A percentile compares a stretch with the other conserved stretches of the same genome.
Evolutionary conservation across 1,140 invertebrate genomes (phyloP).

Genomic region (Drepana arcuata): DNA sequence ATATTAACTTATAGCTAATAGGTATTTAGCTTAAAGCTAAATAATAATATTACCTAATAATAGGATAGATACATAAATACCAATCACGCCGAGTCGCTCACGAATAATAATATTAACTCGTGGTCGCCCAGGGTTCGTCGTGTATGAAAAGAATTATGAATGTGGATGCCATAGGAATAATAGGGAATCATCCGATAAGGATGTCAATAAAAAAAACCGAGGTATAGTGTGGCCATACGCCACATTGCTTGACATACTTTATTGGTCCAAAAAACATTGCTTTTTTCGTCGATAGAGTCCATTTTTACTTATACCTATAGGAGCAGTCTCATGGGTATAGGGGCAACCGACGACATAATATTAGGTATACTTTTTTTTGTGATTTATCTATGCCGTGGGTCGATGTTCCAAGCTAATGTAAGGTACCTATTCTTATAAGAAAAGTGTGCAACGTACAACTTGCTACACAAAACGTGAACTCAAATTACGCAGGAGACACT

Average conservation of each 20-base stretch:
- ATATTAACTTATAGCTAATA: no score
- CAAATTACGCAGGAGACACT: constrained; percentile 40
- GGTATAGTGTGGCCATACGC: constrained; percentile 38
- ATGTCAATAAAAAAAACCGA: constrained; percentile 21
- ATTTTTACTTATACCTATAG: constrained; percentile 43
- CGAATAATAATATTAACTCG: no score
- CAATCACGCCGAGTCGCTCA: no score
- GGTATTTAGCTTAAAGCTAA: no score
- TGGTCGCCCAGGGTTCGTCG: no score
- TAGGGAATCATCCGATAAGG: neutral
- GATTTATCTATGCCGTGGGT: constrained; percentile 51
- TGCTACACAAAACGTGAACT: constrained; percentile 49
- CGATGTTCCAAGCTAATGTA: constrained; percentile 40
- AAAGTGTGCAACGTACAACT: constrained; percentile 65
- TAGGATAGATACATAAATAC: no score
- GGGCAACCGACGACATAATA: constrained; percentile 42
- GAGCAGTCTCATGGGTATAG: constrained; percentile 56
- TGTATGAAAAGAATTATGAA: no score
- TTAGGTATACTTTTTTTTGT: constrained; percentile 42
- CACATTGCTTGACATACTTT: constrained; percentile 56
- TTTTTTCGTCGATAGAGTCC: constrained; percentile 44
- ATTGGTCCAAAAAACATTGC: constrained; percentile 57
- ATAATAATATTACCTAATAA: no score
- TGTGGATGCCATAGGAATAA: no score
- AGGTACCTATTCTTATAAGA: no score